Conservation (phyloP, 2,888 invertebrate genomes). For the Sminthurinus aureus region DNA sequence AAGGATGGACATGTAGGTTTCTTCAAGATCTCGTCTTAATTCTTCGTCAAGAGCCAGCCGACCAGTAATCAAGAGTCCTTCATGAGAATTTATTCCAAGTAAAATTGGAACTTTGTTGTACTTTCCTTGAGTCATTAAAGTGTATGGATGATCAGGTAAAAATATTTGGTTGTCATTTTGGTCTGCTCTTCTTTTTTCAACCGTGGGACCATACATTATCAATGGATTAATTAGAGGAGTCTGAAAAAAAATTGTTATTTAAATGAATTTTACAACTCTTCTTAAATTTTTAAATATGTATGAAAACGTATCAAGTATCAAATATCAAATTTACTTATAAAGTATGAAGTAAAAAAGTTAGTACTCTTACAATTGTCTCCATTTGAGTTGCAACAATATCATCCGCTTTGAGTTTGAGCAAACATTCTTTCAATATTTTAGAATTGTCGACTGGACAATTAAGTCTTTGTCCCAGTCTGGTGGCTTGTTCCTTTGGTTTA, state of each 20-base stretch:
- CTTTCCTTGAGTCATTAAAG: constrained; percentile 48
- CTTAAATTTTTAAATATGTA: no score
- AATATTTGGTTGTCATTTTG: no score
- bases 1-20: constrained; percentile 45
- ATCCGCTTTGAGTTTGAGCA: constrained; percentile 47
- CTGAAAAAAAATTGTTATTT: constrained; percentile 40
- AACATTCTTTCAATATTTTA: constrained; percentile 42
- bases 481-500: constrained; percentile 41
- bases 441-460: constrained; percentile 36
- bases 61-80: constrained; percentile 54
- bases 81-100: constrained; percentile 51
- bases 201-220: constrained; percentile 53
- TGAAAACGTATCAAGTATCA: no score
- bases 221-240: constrained; percentile 51
- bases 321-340: no score
- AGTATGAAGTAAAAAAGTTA: no score
- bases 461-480: constrained; percentile 34
- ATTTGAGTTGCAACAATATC: constrained; percentile 50
- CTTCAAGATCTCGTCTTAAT: constrained; percentile 39
- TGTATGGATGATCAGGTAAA: constrained; percentile 54
- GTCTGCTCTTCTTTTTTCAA: constrained; percentile 44
- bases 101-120: constrained; percentile 48
- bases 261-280: no score
- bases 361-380: constrained; percentile 48
- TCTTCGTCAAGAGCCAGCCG: constrained; percentile 44